Evolutionary conservation across 23 tunicate genomes (phyloP), one percentile per base, ranked within the genome.

Genomic region (Trididemnum clinides): DNA sequence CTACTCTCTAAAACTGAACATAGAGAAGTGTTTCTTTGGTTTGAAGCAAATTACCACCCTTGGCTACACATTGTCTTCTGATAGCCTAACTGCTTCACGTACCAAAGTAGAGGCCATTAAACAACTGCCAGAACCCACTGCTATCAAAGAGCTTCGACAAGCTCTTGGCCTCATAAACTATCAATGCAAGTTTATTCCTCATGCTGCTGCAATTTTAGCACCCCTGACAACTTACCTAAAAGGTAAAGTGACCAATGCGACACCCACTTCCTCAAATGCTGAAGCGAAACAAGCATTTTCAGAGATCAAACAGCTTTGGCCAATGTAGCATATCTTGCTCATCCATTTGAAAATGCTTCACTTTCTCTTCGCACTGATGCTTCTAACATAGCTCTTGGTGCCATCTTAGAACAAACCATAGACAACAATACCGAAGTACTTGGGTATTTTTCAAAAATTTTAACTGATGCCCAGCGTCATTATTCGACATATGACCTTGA

Each of bases 401-500:
- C 63, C 26, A 22, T 51, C n/a, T 57, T 85, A 26, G 89, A 85
- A 58, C 89, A 85, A 50, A 32, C 27, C 1, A 58, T 44, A 10
- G 59, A 76, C 0, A 83, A 75, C 20, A 10, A 75, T 1, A 30
- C 72, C 22, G 50, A 44, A 63, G 83, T 78, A 27, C 32, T 85
- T 28, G 74, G 49, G 26, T 85, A 73, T 64, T 85, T 62, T 57
- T 85, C 89, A 4, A 62, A 64, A 63, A 59, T 30, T 27, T 28
- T 85, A n/a, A 75, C 44, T 0, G 50, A 81, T 0, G 28, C 83
- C 20, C 79, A 85, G 39, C 57, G 51, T 0, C 36, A 1, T 26
- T 85, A 85, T 64, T 35, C 82, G 38, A 76, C 89, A 0, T 85
- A 49, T 28, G 89, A 75, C 7, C 58, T 58, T 2, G 89, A 85